A percentile compares a stretch with the other conserved stretches of the same genome.
These are phyloP conservation scores for Ochropacha duplaris DNA, from an alignment of 2,888 invertebrate species.

Conservation along the genomic window DNA sequence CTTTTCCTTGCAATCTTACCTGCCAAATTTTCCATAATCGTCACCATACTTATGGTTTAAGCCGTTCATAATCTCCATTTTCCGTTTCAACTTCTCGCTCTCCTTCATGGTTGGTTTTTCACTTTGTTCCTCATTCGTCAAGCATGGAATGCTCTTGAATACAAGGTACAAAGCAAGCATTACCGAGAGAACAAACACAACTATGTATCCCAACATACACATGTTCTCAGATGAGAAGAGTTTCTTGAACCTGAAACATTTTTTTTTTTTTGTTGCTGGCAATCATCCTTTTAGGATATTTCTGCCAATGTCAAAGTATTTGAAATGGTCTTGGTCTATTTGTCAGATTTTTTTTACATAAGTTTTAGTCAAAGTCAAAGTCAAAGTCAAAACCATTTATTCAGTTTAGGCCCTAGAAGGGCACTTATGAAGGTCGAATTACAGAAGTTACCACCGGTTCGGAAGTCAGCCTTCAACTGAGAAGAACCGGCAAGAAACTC, in stretches of 20 bases:
- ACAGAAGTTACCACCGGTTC: too few relatives aligned
- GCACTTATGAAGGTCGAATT: too few relatives aligned
- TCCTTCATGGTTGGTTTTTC: conserved; percentile 6
- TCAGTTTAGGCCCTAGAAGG: too few relatives aligned
- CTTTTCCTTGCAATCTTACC: not conserved
- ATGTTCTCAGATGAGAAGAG: conserved; percentile 49
- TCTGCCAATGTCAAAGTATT: too few relatives aligned
- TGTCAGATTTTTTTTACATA: too few relatives aligned
- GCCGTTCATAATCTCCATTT: conserved; percentile 34
- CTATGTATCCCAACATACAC: conserved; percentile 42
- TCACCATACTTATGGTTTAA: conserved; percentile 13
- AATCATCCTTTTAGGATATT: too few relatives aligned
- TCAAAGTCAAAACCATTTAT: too few relatives aligned
- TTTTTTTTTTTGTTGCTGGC: too few relatives aligned
- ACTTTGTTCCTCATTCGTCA: not conserved
- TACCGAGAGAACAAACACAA: conserved; percentile 45
- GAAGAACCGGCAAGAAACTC: too few relatives aligned
- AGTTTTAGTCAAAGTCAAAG: too few relatives aligned
- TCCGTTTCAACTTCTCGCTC: conserved; percentile 34
- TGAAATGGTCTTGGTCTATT: too few relatives aligned
- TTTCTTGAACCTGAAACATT: conserved; percentile 45
- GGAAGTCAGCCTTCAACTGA: too few relatives aligned
- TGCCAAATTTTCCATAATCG: conserved; percentile 11
- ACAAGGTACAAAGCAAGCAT: conserved; percentile 42
- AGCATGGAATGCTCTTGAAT: conserved; percentile 35